Evolutionary conservation across 2,888 invertebrate genomes (phyloP).

Genomic region (Agonopterix alstromeriana): DNA sequence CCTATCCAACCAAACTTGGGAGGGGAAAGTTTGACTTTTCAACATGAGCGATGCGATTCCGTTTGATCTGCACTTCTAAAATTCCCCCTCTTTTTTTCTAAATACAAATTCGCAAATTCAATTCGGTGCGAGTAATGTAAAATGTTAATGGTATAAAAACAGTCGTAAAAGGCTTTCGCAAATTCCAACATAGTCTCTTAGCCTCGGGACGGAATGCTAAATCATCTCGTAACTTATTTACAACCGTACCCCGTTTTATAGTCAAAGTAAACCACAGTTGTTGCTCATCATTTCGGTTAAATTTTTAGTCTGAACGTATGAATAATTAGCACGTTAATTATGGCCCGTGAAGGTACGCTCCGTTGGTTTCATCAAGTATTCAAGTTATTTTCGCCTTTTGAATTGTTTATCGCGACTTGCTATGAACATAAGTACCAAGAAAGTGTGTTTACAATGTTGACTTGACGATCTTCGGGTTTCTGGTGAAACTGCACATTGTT

Average conservation of each 20-base stretch:
- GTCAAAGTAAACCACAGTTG: slow-evolving; percentile 5
- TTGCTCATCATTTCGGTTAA: slow-evolving; percentile 3
- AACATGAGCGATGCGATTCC: no score
- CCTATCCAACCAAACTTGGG: no score
- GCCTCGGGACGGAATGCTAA: no score
- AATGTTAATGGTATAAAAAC: no score
- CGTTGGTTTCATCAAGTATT: slow-evolving; percentile 10
- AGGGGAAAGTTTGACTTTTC: no score
- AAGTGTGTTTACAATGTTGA: slow-evolving; percentile 15
- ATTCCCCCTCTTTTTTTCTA: no score
- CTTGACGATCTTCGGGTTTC: slow-evolving; percentile 35
- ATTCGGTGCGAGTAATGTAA: no score
- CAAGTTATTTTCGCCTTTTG: slow-evolving; percentile 4
- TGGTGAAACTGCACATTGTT: slow-evolving; percentile 35
- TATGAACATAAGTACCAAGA: neutral
- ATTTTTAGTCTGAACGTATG: slow-evolving; percentile 5
- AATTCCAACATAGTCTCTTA: slow-evolving; percentile 13
- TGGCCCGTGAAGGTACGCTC: slow-evolving; percentile 15
- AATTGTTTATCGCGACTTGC: neutral
- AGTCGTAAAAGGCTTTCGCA: no score
- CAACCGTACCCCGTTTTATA: slow-evolving; percentile 3
- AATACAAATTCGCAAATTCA: no score
- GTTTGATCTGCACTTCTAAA: no score
- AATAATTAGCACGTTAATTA: slow-evolving; percentile 15
- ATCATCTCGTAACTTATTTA: no score